A percentile compares a stretch with the other conserved stretches of the same genome.
Evolutionary conservation across 2,113 vertebrate genomes (phyloP).

Genomic region (Lanius ludovicianus): DNA sequence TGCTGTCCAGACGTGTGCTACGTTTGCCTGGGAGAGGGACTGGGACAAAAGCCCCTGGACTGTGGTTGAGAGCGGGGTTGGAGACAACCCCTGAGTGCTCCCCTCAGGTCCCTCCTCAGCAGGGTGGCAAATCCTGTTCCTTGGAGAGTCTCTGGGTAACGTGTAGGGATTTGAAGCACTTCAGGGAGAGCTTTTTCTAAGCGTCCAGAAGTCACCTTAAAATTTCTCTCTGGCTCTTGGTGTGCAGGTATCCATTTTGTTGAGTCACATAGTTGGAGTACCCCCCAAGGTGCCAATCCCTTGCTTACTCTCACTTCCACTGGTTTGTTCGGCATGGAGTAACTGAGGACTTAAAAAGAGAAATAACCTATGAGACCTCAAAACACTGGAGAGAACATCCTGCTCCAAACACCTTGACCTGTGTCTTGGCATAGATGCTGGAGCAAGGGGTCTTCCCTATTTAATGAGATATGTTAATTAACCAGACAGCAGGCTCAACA

Average conservation of each 20-base stretch:
- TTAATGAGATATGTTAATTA: background rate
- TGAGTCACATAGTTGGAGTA: background rate
- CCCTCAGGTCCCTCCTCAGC: background rate
- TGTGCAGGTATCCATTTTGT: background rate
- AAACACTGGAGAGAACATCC: background rate
- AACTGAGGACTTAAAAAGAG: background rate
- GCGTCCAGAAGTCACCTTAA: background rate
- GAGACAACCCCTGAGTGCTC: accelerated
- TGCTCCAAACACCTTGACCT: background rate
- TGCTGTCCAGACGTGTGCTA: constrained; percentile 9
- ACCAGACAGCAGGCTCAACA: background rate
- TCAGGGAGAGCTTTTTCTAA: background rate
- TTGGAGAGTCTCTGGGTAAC: accelerated
- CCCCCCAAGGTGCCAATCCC: background rate
- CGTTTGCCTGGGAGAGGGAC: background rate
- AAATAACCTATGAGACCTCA: background rate
- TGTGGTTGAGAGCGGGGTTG: accelerated
- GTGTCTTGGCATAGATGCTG: background rate
- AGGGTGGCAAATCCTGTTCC: background rate
- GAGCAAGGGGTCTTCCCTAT: background rate
- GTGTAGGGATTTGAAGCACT: background rate
- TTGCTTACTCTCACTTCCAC: background rate
- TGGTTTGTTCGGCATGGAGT: background rate
- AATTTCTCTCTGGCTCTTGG: background rate
- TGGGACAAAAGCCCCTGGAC: background rate